phyloP scores from a whole-genome alignment of 2,888 invertebrate genomes.

The Balanococcus diminutus region DNA sequence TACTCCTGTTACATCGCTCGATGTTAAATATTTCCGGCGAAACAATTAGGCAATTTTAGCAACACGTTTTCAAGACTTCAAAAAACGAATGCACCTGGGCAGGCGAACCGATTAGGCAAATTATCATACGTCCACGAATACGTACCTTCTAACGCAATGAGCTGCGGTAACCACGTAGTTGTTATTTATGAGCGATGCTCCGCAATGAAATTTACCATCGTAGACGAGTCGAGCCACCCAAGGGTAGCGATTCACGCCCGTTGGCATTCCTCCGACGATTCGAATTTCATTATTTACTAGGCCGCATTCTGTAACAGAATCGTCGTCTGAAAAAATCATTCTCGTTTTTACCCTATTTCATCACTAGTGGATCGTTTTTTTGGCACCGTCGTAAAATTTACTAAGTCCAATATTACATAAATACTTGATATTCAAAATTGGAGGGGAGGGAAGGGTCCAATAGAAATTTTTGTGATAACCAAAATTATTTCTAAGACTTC shows the following conservation, averaged over 20 bases:
- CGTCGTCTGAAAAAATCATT: background rate
- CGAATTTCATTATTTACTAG: constrained; percentile 83
- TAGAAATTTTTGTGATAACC: too few relatives aligned
- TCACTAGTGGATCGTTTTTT: too few relatives aligned
- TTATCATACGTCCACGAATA: background rate
- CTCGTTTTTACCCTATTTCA: too few relatives aligned
- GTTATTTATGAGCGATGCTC: constrained; percentile 80
- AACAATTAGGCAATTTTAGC: background rate
- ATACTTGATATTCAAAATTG: too few relatives aligned
- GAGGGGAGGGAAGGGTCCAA: too few relatives aligned
- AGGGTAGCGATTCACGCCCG: constrained; percentile 82
- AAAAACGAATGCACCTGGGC: background rate
- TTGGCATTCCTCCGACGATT: constrained; percentile 83
- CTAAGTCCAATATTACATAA: too few relatives aligned
- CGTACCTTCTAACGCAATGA: constrained; percentile 80
- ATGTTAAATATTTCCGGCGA: background rate
- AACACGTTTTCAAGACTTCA: background rate
- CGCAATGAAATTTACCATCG: constrained; percentile 88
- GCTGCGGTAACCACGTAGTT: constrained; percentile 87
- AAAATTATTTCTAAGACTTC: too few relatives aligned
- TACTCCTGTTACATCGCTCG: background rate
- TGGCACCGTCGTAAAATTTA: too few relatives aligned
- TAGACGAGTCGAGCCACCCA: constrained; percentile 87
- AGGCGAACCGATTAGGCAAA: background rate
- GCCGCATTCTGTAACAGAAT: constrained; percentile 74